Evolutionary conservation across 2,888 invertebrate genomes (phyloP), one percentile per base, ranked within the genome.

Genomic region (Hyppa rectilinea): DNA sequence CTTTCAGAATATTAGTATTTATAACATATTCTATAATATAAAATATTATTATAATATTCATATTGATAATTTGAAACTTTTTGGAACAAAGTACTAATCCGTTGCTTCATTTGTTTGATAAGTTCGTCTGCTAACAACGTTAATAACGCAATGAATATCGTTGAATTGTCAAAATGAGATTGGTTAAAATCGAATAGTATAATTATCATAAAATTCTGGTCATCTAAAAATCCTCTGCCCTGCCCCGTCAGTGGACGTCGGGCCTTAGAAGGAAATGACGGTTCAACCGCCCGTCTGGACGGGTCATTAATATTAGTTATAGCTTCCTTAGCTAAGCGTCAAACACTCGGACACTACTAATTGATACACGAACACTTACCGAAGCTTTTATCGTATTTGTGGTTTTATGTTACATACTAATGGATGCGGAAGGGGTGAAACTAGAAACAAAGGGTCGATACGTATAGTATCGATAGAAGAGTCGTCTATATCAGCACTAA

Each of bases 341-440:
- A 82, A 85, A 84, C 84, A 88, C 87, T 85, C 85, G 85, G 84
- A 84, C 84, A 82, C 81, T 81, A 72, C 86, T 91, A 92, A 92
- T 92, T 92, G 89, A 89, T 89, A 87, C 87, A 86, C 86, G 88
- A 85, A 88, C 87, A 86, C 87, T 87, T 76, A 81, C 74, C 78
- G 72, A 74, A 52, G 87, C 90, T 91, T 91, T 91, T 88, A 91
- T 79, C 86, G 87, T 89, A 89, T 90, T 89, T 85, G 81, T 60
- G 87, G 92, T 91, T 86, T 93, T 85, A 81, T 85, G 87, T 93
- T 92, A 88, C 91, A 61, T 67, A 67, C 88, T 92, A 93, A 93
- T 92, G 91, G 89, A 74, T 61, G 75, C 67, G 80, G 88, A 92
- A 91, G 92, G 93, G 92, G 84, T 87, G 78, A 68, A 82, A 75